These are phyloP conservation scores for Sceloporus tristichus DNA, from an alignment of 2,113 vertebrate genomes.

Conservation along the genomic window DNA sequence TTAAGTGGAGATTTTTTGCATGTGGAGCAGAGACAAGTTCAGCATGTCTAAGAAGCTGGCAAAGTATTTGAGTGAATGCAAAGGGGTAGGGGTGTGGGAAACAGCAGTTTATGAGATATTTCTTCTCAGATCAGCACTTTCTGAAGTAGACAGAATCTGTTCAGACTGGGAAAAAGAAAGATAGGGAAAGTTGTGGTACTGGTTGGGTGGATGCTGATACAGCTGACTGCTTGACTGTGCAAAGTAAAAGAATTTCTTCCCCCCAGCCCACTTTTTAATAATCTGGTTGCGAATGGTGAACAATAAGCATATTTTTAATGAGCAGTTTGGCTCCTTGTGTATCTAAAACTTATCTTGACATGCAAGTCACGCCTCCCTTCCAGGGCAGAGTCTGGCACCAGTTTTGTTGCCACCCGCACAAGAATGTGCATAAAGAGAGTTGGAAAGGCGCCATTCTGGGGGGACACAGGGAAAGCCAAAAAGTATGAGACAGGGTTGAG, in stretches of 20 bases:
- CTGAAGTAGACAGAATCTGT: not conserved
- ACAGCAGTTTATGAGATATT: not conserved
- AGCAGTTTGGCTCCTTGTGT: not conserved
- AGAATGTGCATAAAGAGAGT: not conserved
- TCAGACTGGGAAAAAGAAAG: not conserved
- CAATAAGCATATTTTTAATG: not conserved
- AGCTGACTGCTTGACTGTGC: not conserved
- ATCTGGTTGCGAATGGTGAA: not conserved
- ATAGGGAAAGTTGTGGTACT: not conserved
- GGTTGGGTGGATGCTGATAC: not conserved
- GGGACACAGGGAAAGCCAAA: not conserved
- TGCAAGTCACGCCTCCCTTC: not conserved
- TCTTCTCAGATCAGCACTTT: slow-evolving; percentile 1
- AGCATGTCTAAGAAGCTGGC: slow-evolving; percentile 7
- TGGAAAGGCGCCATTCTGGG: not conserved
- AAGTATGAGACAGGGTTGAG: too few relatives aligned
- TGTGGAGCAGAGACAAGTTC: not conserved
- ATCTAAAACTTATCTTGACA: not conserved
- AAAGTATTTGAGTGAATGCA: not conserved
- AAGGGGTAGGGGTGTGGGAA: not conserved
- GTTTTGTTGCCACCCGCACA: not conserved
- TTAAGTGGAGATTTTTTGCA: slow-evolving; percentile 19
- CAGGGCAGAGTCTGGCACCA: not conserved
- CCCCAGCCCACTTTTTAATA: not conserved
- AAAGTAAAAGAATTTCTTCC: not conserved